A percentile compares a stretch with the other conserved stretches of the same genome.
Evolutionary conservation across 2,888 invertebrate species (phyloP).

Genomic region (Chouioia cunea): DNA sequence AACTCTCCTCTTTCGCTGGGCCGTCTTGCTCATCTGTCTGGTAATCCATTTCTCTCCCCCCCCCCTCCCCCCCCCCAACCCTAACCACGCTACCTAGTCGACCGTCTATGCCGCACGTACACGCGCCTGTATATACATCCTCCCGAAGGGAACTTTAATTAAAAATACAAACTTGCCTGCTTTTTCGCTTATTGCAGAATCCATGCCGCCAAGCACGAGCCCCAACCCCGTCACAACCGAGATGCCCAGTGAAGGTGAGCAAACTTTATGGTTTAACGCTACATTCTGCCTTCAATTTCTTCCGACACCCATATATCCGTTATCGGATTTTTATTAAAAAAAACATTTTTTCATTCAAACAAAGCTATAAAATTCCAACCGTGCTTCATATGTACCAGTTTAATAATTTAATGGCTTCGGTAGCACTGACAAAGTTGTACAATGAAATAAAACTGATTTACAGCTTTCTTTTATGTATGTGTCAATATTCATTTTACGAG

Average conservation of each 20-base stretch:
- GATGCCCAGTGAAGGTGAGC: conserved; percentile 68
- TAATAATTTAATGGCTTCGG: conserved; percentile 41
- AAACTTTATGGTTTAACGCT: not conserved
- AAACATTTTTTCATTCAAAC: conserved; percentile 3
- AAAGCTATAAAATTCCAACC: conserved; percentile 27
- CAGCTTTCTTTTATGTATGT: not conserved
- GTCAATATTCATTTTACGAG: not conserved
- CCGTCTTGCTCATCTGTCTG: too few relatives aligned
- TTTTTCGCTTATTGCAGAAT: conserved; percentile 72
- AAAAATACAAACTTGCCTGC: conserved; percentile 58
- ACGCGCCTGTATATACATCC: conserved; percentile 10
- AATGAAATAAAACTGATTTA: conserved; percentile 39
- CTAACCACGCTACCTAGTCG: not conserved
- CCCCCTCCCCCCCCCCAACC: conserved; percentile 1
- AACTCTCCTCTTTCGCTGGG: too few relatives aligned
- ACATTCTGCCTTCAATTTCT: too few relatives aligned
- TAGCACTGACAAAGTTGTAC: conserved; percentile 40
- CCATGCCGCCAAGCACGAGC: conserved; percentile 84
- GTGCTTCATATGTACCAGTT: not conserved
- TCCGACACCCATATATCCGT: not conserved
- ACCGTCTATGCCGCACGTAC: conserved; percentile 19
- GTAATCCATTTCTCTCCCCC: conserved; percentile 10
- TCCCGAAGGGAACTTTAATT: conserved; percentile 30
- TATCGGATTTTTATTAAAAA: not conserved
- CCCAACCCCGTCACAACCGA: conserved; percentile 81